Evolutionary conservation across 2,888 invertebrate species (phyloP), one percentile per base, ranked within the genome.

Genomic region (Drosophila tripunctata): DNA sequence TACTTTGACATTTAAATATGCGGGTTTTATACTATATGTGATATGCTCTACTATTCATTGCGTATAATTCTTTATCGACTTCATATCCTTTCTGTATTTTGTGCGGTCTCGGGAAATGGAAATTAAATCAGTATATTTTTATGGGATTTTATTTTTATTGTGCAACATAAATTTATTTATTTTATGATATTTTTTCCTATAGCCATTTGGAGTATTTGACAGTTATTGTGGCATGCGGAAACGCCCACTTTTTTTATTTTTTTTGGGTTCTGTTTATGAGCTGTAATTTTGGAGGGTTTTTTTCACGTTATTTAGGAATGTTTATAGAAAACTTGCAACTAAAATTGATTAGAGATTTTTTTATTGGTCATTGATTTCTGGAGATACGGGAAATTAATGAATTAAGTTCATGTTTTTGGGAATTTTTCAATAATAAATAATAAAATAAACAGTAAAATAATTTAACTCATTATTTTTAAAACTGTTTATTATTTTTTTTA

Each of bases 131-230:
- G 15, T 54, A 44, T 58, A 67, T 67, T 76, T 83, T 76, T 88
- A 87, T 88, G 70, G 65, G 30, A 75, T 83, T 82, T 71, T 47
- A 71, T 83, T 86, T 88, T 78, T 88, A 86, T 88, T 83, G 70
- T 71, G 54, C 38, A 54, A 58, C 76, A 88, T 83, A 86, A 70
- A 83, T 85, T 76, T 69, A 73, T 71, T 69, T 74, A 71, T 71
- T 84, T 70, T 65, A 81, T 63, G 68, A 43, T 19, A 50, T 63
- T 71, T 67, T 68, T 68, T 48, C 40, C 64, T 66, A 48, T 36
- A 54, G 60, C 58, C 69, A 72, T 64, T 72, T 87, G 67, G 71
- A 8, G 67, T 78, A 78, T 82, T 67, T 79, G 86, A 78, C 86
- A 87, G 75, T 69, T 88, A 85, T 88, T 88, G 71, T 52, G 69